A percentile compares a stretch with the other conserved stretches of the same genome.
These are phyloP conservation scores for Xenopus petersii DNA, from an alignment of 2,797 vertebrate genomes.

Conservation along the genomic window DNA sequence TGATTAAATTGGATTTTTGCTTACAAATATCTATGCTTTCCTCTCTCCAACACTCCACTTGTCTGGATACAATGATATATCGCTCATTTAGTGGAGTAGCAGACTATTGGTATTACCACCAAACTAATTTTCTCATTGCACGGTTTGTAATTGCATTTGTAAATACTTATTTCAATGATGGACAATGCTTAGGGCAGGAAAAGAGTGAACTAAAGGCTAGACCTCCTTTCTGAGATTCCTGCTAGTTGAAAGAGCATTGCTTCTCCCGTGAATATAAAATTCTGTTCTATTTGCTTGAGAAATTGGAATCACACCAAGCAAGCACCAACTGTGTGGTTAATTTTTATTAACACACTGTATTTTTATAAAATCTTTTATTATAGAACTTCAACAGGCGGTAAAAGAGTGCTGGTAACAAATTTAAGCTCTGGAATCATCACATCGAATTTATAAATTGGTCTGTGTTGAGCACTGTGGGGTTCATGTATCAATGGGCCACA, in stretches of 20 bases:
- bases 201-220: constrained; percentile 59
- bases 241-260: constrained; percentile 4
- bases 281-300: background rate
- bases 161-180: constrained; percentile 64
- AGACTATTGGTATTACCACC: constrained; percentile 46
- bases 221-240: constrained; percentile 5
- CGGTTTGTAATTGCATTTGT: constrained; percentile 58
- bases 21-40: constrained; percentile 20
- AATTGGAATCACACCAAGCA: too few species aligned
- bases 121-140: constrained; percentile 62
- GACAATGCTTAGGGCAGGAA: constrained; percentile 57
- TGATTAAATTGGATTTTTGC: constrained; percentile 32
- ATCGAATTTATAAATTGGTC: too few species aligned
- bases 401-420: too few species aligned
- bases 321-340: too few species aligned
- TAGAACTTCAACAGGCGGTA: too few species aligned
- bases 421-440: too few species aligned
- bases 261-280: background rate
- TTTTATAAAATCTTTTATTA: too few species aligned
- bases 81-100: constrained; percentile 48
- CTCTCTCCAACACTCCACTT: constrained; percentile 14
- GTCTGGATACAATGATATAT: constrained; percentile 56
- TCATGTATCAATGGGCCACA: too few species aligned
- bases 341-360: too few species aligned
- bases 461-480: too few species aligned